phyloP scores from a whole-genome alignment of 1,140 invertebrate genomes.

The Psilanteris sp. region DNA sequence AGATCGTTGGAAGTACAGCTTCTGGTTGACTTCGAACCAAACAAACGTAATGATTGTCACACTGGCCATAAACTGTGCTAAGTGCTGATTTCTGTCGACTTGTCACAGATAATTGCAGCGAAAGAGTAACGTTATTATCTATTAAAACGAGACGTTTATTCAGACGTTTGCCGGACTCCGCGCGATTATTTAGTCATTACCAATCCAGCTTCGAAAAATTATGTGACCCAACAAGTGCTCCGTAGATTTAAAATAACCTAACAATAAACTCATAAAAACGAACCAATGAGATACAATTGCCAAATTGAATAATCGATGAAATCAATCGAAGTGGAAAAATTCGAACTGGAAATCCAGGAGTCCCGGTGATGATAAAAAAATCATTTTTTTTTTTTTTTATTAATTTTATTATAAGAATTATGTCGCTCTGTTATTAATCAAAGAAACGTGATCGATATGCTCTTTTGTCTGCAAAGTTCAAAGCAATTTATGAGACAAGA shows the following conservation, averaged over 20 bases:
- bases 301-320: no score
- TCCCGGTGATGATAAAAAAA: no score
- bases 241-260: conserved; percentile 15
- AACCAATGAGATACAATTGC: no score
- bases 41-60: conserved; percentile 56
- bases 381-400: no score
- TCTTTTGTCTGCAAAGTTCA: no score
- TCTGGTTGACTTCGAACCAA: conserved; percentile 14
- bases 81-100: conserved; percentile 62
- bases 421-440: no score
- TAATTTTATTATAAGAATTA: no score
- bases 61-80: conserved; percentile 51
- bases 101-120: conserved; percentile 59
- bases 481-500: no score
- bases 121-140: conserved; percentile 61
- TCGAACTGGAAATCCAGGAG: no score
- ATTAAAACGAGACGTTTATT: conserved; percentile 52
- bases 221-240: conserved; percentile 16
- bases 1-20: conserved; percentile 8
- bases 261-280: no score
- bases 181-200: conserved; percentile 51
- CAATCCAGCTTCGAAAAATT: conserved; percentile 22
- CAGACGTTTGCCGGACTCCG: conserved; percentile 35
- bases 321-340: no score
- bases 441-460: no score